Evolutionary conservation across 2,888 invertebrate genomes (phyloP).

Genomic region (Panopea generosa): DNA sequence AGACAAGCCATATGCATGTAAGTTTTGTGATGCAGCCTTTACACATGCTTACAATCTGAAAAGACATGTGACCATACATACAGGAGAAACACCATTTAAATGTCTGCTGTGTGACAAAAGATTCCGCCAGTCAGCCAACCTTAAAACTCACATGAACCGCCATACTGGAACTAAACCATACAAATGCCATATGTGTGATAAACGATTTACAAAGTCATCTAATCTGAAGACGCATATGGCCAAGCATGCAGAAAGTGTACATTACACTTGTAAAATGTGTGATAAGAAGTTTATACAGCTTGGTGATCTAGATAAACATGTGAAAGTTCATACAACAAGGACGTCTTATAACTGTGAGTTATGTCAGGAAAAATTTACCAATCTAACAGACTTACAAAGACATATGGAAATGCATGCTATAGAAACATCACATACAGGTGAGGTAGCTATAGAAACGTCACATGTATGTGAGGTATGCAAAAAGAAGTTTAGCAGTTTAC

Average conservation of each 20-base stretch:
- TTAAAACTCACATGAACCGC: conserved; percentile 2
- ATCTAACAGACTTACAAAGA: too few relatives aligned
- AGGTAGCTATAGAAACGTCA: too few relatives aligned
- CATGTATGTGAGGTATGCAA: too few relatives aligned
- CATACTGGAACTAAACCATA: background rate
- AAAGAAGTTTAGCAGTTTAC: too few relatives aligned
- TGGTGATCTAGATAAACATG: background rate
- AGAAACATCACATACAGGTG: too few relatives aligned
- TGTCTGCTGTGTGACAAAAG: conserved; percentile 2
- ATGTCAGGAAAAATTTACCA: too few relatives aligned
- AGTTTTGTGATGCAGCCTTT: conserved; percentile 1
- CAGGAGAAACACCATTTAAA: conserved; percentile 2
- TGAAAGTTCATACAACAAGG: background rate
- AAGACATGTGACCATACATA: conserved; percentile 10
- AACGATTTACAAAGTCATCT: conserved; percentile 6
- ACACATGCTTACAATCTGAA: background rate
- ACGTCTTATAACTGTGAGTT: too few relatives aligned
- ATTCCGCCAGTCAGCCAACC: conserved; percentile 5
- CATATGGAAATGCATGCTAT: too few relatives aligned
- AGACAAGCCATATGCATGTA: conserved; percentile 1
- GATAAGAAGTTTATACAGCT: background rate
- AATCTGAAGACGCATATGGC: conserved; percentile 13
- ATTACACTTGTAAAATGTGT: conserved; percentile 2
- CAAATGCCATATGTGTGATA: conserved; percentile 2
- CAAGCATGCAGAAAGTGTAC: background rate